These are phyloP conservation scores for Coptodon rendalli DNA, from an alignment of 2,113 vertebrate genomes.

Conservation along the genomic window DNA sequence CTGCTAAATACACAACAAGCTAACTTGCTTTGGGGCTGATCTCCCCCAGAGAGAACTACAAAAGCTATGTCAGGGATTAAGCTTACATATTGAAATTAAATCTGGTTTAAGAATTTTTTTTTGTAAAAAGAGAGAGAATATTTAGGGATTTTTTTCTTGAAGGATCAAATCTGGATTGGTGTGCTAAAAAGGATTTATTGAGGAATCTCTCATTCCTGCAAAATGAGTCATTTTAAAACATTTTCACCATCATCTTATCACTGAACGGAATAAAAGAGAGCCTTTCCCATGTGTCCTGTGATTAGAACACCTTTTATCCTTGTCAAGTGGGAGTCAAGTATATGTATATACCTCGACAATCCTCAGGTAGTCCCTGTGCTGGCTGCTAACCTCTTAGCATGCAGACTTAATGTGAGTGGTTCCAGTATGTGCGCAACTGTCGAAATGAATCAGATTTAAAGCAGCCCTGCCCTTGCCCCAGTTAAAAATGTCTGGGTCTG, in stretches of 20 bases:
- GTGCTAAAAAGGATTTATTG: neutral
- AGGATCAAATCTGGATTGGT: neutral
- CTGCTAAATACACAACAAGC: neutral
- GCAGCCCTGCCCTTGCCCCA: constrained; percentile 17
- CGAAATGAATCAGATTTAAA: constrained; percentile 39
- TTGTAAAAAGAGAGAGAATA: neutral
- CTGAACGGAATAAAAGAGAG: neutral
- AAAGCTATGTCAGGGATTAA: neutral
- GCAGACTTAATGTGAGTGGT: constrained; percentile 23
- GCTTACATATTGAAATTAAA: neutral
- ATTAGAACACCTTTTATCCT: neutral
- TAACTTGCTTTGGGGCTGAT: neutral
- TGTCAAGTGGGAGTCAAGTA: neutral
- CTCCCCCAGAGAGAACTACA: neutral
- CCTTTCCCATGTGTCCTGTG: neutral
- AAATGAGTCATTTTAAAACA: neutral
- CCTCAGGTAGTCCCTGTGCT: constrained; percentile 17
- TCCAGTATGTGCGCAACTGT: constrained; percentile 45
- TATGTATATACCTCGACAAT: neutral
- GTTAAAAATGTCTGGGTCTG: constrained; percentile 35
- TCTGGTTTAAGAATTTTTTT: neutral
- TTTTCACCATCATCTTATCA: neutral
- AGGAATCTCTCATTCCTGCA: neutral
- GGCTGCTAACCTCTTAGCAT: constrained; percentile 35
- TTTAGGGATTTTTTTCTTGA: neutral